Percentiles rank a stretch among this genome's conserved stretches.
phyloP scores from a whole-genome alignment of 2,888 invertebrate species.

The Tillus elongatus region DNA sequence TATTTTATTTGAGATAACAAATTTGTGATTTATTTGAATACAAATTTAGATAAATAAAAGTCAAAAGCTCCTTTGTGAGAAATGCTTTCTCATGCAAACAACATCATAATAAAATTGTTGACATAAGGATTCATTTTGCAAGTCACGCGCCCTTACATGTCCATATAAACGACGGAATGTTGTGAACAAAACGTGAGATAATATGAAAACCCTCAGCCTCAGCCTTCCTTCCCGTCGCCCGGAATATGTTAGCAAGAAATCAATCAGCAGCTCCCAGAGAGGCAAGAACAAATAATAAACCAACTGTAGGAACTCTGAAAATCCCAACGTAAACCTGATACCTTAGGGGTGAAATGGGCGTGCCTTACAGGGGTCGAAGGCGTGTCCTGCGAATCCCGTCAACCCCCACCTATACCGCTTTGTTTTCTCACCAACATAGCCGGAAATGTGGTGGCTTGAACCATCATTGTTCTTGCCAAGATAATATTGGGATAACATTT shows the following conservation, averaged over 20 bases:
- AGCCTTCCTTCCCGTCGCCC: too few relatives aligned
- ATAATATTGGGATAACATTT: slow-evolving; percentile 45
- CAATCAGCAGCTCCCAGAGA: slow-evolving; percentile 27
- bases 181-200: too few relatives aligned
- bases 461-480: slow-evolving; percentile 45
- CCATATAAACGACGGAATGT: too few relatives aligned
- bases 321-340: slow-evolving; percentile 36
- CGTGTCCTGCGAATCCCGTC: slow-evolving; percentile 27
- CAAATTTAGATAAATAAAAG: too few relatives aligned
- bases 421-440: slow-evolving; percentile 42
- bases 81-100: too few relatives aligned
- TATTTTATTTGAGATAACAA: too few relatives aligned
- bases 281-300: slow-evolving; percentile 27
- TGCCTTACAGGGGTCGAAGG: slow-evolving; percentile 37
- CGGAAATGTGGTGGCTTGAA: slow-evolving; percentile 44
- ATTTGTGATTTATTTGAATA: too few relatives aligned
- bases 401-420: slow-evolving; percentile 38
- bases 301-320: slow-evolving; percentile 33
- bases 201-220: too few relatives aligned
- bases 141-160: too few relatives aligned
- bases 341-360: slow-evolving; percentile 35
- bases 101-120: too few relatives aligned
- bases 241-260: slow-evolving; percentile 28
- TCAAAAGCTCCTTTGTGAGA: too few relatives aligned
- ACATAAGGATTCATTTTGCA: too few relatives aligned